Conservation (phyloP, 2,888 invertebrate species). For the Lasioglossum marginatum region DNA sequence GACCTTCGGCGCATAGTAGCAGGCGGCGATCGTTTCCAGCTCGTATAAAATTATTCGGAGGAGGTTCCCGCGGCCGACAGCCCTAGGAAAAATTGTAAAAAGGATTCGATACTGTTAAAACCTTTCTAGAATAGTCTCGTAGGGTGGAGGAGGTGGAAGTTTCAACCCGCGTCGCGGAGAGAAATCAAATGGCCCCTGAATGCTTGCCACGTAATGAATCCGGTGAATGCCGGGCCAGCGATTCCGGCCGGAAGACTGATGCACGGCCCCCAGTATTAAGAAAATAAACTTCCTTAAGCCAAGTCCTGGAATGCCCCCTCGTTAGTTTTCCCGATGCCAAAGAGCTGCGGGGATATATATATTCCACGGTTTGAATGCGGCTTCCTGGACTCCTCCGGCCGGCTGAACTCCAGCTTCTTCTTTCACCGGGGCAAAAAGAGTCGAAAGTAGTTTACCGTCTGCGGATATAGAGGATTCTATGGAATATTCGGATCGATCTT, state of each 20-base stretch:
- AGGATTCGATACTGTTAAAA: slow-evolving; percentile 41
- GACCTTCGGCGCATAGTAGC: background rate
- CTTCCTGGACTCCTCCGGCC: slow-evolving; percentile 43
- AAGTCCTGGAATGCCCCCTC: slow-evolving; percentile 62
- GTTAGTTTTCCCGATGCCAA: slow-evolving; percentile 68
- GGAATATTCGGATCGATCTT: slow-evolving; percentile 63
- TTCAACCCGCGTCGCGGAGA: slow-evolving; percentile 15
- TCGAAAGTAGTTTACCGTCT: slow-evolving; percentile 62
- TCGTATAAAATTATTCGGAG: slow-evolving; percentile 21
- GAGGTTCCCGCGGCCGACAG: slow-evolving; percentile 5
- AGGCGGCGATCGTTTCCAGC: background rate
- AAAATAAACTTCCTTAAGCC: slow-evolving; percentile 70
- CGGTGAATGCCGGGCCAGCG: slow-evolving; percentile 54
- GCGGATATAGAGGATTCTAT: slow-evolving; percentile 55
- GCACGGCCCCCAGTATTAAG: slow-evolving; percentile 63
- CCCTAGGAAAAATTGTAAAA: slow-evolving; percentile 21
- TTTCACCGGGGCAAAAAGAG: slow-evolving; percentile 57
- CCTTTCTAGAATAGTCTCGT: background rate
- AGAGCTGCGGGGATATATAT: slow-evolving; percentile 52
- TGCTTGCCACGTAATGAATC: slow-evolving; percentile 56
- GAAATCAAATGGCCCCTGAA: slow-evolving; percentile 59
- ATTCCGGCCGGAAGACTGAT: slow-evolving; percentile 60
- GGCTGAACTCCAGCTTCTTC: slow-evolving; percentile 48
- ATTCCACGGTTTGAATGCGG: slow-evolving; percentile 61
- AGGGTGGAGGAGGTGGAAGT: background rate